These are phyloP conservation scores for Pyrochroa serraticornis DNA, from an alignment of 2,888 invertebrate species.

Conservation along the genomic window DNA sequence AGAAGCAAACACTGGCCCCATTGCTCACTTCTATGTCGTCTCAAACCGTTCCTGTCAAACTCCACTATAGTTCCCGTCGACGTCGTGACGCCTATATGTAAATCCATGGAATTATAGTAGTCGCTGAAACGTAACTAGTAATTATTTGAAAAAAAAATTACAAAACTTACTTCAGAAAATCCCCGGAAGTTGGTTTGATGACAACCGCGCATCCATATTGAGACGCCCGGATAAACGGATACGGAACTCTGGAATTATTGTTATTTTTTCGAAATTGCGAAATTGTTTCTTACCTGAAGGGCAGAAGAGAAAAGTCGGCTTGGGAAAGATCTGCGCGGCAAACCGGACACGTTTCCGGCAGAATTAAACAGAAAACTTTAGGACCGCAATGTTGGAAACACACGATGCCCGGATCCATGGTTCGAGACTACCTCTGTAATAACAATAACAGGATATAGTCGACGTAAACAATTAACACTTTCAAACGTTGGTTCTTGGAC, in stretches of 20 bases:
- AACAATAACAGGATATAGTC: too few relatives aligned
- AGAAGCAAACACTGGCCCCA: slow-evolving; percentile 76
- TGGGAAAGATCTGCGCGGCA: slow-evolving; percentile 70
- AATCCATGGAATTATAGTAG: slow-evolving; percentile 81
- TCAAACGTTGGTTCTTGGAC: too few relatives aligned
- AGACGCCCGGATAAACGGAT: slow-evolving; percentile 83
- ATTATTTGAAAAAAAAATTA: slow-evolving; percentile 3
- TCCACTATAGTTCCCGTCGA: slow-evolving; percentile 81
- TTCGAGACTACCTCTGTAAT: not conserved
- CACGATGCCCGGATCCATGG: slow-evolving; percentile 80
- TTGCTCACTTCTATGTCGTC: slow-evolving; percentile 59
- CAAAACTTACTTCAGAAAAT: slow-evolving; percentile 79
- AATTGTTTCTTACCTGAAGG: slow-evolving; percentile 67
- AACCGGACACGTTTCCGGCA: slow-evolving; percentile 80
- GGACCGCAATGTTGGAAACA: slow-evolving; percentile 90
- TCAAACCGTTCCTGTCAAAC: slow-evolving; percentile 81
- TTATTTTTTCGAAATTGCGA: slow-evolving; percentile 2
- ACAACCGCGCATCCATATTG: slow-evolving; percentile 82
- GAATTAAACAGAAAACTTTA: slow-evolving; percentile 80
- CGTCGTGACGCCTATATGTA: slow-evolving; percentile 90
- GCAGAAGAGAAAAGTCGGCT: slow-evolving; percentile 68
- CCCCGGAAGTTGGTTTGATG: slow-evolving; percentile 85
- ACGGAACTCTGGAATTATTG: slow-evolving; percentile 71
- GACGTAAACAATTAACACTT: too few relatives aligned
- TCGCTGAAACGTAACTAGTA: slow-evolving; percentile 64